Evolutionary conservation across 64 coral and sea anemone genomes (phyloP), one percentile per base, ranked within the genome.

Genomic region (Montipora foliosa): DNA sequence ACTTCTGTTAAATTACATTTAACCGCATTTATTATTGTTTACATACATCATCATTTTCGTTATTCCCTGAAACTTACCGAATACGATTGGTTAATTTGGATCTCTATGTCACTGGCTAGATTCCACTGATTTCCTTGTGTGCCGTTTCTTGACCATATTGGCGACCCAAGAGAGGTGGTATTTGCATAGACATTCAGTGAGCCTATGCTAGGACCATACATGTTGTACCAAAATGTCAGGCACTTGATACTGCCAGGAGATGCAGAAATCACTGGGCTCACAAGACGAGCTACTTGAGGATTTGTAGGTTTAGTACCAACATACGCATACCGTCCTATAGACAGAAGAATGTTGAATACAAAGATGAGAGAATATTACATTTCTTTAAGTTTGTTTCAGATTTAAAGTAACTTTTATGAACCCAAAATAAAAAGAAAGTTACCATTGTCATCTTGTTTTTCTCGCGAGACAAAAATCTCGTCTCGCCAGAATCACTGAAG

Each of bases 141-240:
- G 5, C 87, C 90, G 82, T 79, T 93, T 57, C 84, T 95, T 67
- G 87, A 69, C 80, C 90, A 98, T 21, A 98, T 85, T 12, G 87
- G 77, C 47, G 47, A 60, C 8, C 95, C 91, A 52, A 93, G 90
- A 93, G 87, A 89, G 49, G 96, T 29, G 50, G 90, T 71, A 44
- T 98, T 98, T 44, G 87, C 62, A 47, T 92, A 95, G n/a, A 98
- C 93, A 80, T 74, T 87, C 37, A 98, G 67, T 9, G 90, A 66
- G 8, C 82, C 86, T 3, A 98, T 67, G 44, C 90, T 73, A 22
- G 90, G 93, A 4, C 96, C 96, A 80, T 92, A 98, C 86, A 98
- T 95, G 75, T 98, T 87, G 48, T 95, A 95, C 96, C 96, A 98
- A 61, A 98, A 98, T 13, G 55, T 78, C 64, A 98, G 64, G 69